Evolutionary conservation across 1,140 invertebrate species (phyloP).

Genomic region (Trachymyrmex cornetzi): DNA sequence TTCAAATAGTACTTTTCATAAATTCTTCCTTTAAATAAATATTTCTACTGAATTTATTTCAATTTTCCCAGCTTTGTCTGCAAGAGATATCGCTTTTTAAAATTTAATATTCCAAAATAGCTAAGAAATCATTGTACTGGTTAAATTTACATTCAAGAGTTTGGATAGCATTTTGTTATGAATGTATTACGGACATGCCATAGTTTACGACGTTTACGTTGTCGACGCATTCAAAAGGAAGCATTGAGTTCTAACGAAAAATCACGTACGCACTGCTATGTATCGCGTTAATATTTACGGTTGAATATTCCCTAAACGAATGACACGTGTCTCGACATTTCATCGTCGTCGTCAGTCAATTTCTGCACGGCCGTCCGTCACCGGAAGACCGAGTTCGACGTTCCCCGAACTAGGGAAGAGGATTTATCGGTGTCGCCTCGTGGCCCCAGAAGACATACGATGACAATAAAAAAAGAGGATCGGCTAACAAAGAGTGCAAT

Average conservation of each 20-base stretch:
- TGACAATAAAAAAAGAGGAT: conserved; percentile 22
- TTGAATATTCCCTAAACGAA: conserved; percentile 56
- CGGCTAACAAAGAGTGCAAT: conserved; percentile 38
- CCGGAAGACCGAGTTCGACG: conserved; percentile 44
- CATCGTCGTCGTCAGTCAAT: conserved; percentile 61
- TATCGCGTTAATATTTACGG: conserved; percentile 58
- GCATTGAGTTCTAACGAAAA: conserved; percentile 7
- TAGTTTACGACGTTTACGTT: not conserved
- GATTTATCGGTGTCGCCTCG: conserved; percentile 63
- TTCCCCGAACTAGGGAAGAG: conserved; percentile 43
- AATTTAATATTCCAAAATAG: not conserved
- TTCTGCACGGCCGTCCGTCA: conserved; percentile 48
- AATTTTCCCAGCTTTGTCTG: no score
- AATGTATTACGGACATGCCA: not conserved
- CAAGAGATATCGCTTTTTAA: not conserved
- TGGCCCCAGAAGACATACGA: conserved; percentile 29
- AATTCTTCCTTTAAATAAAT: no score
- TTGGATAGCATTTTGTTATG: not conserved
- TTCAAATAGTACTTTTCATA: no score
- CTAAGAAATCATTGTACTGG: not conserved
- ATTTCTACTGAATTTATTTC: no score
- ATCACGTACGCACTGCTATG: not conserved
- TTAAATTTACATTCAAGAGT: not conserved
- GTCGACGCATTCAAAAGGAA: conserved; percentile 25
- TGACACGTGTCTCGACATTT: conserved; percentile 33